Evolutionary conservation across 2,113 vertebrate genomes (phyloP), one percentile per base, ranked within the genome.

Genomic region (Cephalophus harveyi): DNA sequence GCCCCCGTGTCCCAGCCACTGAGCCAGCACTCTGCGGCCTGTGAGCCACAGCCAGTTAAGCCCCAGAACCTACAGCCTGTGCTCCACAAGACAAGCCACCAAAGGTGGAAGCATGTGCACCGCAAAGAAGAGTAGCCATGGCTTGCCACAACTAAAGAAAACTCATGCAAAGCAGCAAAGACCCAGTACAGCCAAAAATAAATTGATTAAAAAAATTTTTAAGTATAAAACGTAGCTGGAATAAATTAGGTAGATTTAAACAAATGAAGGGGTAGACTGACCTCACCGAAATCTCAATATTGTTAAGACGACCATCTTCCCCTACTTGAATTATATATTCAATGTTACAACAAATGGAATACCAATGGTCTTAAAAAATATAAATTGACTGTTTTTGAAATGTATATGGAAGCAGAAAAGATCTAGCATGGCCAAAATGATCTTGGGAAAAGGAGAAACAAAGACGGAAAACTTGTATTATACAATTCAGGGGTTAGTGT

Each of bases 241-340:
- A 79, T 89, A 83, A 62, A 79, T 60, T 67, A 46, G 91, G 52
- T 28, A 76, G 8, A 67, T n/a, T 93, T 93, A 90, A 91, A 76
- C 23, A 59, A 15, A 59, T 60, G 11, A 23, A 71, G 14, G 7
- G 1, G 50, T 59, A 11, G n/a, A 30, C 30, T 10, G 54, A 87
- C 25, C 36, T 46, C 43, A 91, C 30, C 19, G 13, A 78, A 76
- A 91, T 25, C 8, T 52, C 28, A 52, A 4, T 40, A 6, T 50
- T 21, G 13, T 46, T 64, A 82, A 64, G 21, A 71, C 16, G 4
- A 52, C 16, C 33, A 16, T 83, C 23, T 46, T 48, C 14, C 10
- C 6, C 25, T 55, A 67, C 27, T 54, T 87, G 50, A 79, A 28
- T 94, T 92, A 27, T 46, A 36, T 8, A 92, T 28, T 54, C 67